These are phyloP conservation scores for Neodiprion lecontei DNA, from an alignment of 1,140 invertebrate species.

Conservation along the genomic window DNA sequence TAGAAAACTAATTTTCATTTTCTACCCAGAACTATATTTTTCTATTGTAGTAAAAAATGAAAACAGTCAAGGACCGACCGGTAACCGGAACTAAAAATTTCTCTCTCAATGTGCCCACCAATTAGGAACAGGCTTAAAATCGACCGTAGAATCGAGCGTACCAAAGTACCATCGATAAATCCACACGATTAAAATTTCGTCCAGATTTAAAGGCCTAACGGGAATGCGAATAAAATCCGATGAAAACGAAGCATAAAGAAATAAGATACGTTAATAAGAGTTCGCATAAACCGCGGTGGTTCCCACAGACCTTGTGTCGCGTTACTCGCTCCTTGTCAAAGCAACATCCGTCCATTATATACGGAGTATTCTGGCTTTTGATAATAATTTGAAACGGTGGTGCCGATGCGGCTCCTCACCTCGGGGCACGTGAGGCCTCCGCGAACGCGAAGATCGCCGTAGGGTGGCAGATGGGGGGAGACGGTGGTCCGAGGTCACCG, in stretches of 20 bases:
- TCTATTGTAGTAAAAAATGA: too few species aligned
- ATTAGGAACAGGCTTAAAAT: too few species aligned
- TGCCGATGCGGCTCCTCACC: neutral
- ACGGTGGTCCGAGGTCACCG: slow-evolving; percentile 61
- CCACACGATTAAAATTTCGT: too few species aligned
- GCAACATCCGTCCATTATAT: slow-evolving; percentile 45
- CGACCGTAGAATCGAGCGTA: too few species aligned
- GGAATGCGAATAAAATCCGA: neutral
- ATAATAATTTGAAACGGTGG: slow-evolving; percentile 39
- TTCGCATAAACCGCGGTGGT: slow-evolving; percentile 35
- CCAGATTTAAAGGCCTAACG: too few species aligned
- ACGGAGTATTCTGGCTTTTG: slow-evolving; percentile 37
- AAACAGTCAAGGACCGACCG: too few species aligned
- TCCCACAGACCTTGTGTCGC: slow-evolving; percentile 17
- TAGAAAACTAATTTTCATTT: too few species aligned
- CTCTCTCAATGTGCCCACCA: too few species aligned
- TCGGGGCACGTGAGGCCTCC: slow-evolving; percentile 21
- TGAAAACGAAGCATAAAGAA: neutral
- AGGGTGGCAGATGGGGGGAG: slow-evolving; percentile 31
- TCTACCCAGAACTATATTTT: too few species aligned
- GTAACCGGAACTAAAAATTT: too few species aligned
- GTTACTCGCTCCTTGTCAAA: slow-evolving; percentile 38
- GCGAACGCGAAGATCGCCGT: slow-evolving; percentile 28
- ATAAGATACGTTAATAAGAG: neutral
- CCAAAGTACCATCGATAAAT: too few species aligned